These are phyloP conservation scores for Rhizomys pruinosus DNA, from an alignment of 2,113 vertebrate species.

Conservation along the genomic window DNA sequence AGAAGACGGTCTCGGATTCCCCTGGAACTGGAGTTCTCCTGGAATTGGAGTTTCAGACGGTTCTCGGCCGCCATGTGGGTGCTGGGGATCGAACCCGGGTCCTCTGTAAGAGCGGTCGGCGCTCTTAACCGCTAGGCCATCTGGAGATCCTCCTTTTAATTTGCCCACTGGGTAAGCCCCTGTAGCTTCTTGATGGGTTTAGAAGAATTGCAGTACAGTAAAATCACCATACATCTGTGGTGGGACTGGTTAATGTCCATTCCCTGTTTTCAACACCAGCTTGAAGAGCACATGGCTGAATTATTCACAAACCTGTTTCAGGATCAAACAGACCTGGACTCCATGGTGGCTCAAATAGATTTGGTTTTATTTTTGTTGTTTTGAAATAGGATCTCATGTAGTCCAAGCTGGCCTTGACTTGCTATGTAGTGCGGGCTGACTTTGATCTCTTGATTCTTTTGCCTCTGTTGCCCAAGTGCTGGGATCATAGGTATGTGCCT, in stretches of 20 bases:
- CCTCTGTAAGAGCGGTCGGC: too few relatives aligned
- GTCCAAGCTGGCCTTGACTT: not conserved
- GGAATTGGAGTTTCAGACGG: too few relatives aligned
- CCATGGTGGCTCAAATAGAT: not conserved
- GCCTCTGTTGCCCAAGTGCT: not conserved
- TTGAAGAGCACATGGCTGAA: rapidly evolving
- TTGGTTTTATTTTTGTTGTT: not conserved
- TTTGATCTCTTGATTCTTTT: not conserved
- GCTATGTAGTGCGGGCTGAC: not conserved
- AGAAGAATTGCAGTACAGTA: not conserved
- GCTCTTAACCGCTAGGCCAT: too few relatives aligned
- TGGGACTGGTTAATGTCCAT: not conserved
- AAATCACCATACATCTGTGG: not conserved
- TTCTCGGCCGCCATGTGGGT: too few relatives aligned
- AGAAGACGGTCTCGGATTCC: too few relatives aligned
- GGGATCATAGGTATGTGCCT: not conserved
- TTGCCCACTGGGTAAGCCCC: not conserved
- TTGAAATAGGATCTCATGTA: not conserved
- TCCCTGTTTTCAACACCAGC: not conserved
- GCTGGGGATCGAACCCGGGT: too few relatives aligned
- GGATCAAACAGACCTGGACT: not conserved
- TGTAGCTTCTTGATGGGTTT: not conserved
- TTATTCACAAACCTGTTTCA: not conserved
- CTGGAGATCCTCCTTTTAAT: too few relatives aligned
- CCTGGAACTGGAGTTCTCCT: too few relatives aligned